Base-by-base conservation (phyloP, 2,888 invertebrate genomes). In the Agrypnus murinus region DNA sequence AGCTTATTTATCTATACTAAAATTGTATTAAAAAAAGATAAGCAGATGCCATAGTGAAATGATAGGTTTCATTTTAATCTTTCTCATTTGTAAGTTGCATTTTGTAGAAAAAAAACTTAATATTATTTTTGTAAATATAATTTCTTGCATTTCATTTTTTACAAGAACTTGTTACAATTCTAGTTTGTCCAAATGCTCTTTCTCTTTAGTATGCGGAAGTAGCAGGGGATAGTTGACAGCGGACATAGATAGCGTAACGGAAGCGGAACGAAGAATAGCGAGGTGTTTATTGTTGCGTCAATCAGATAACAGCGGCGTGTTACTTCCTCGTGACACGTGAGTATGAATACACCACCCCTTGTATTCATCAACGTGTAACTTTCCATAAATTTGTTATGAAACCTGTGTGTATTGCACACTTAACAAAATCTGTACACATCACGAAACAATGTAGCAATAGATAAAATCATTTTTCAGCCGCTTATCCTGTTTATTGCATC, bases 201-300 rank as follows among this genome's bases (percentile, higher is more conserved):
- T 62, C 63, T 65, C 36, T 46, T 53, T 43, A 60, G 59, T 65
- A 60, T 60, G 57, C 60, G 65, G 59, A 65, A 65, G 53, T 43
- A 45, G 60, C 53, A 60, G 45, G 65, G 70, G 70, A 70, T 69
- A 72, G 72, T 68, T 76, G 76, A 74, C 76, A 74, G 72, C 73
- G 76, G 74, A 75, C 74, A 71, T 65, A 75, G 78, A 78, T 78
- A 78, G 74, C 76, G 69, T 53, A 70, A 74, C 78, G 77, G 78
- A 78, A 76, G 73, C 75, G 78, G 77, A 78, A 78, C 75, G 73
- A 75, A 75, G 77, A 76, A 75, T 75, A 77, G 73, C 77, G 77
- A 78, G 76, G 77, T 78, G 78, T 77, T 78, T 77, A 78, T 76
- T 76, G 75, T 76, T 57, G 66, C 64, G 73, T 71, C 74, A 69